Percentiles rank a stretch among this genome's conserved stretches.
phyloP scores from a whole-genome alignment of 1,140 invertebrate species.

The Drosophila bocqueti region DNA sequence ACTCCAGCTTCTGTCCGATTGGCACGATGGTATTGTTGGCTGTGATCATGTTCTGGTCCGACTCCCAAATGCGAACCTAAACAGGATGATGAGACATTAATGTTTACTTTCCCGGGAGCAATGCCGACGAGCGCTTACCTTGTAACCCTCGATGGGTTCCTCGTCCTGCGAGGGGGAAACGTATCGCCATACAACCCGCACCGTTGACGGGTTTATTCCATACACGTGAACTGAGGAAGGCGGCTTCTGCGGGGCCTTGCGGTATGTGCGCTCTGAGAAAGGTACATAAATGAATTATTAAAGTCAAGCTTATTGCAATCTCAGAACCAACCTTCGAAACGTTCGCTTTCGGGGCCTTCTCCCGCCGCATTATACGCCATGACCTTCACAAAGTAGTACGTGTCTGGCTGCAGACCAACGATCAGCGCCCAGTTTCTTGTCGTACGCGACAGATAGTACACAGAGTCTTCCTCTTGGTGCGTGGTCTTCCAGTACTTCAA shows the following conservation, averaged over 20 bases:
- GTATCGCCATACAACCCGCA: slow-evolving; percentile 96
- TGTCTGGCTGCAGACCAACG: slow-evolving; percentile 96
- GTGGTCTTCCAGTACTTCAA: slow-evolving; percentile 96
- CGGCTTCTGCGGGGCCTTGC: slow-evolving; percentile 96
- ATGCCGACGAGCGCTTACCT: slow-evolving; percentile 82
- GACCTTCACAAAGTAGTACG: slow-evolving; percentile 97
- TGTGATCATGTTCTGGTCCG: slow-evolving; percentile 95
- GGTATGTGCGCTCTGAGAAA: slow-evolving; percentile 90
- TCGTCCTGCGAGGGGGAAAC: slow-evolving; percentile 95
- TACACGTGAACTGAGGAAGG: slow-evolving; percentile 95
- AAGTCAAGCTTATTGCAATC: background rate
- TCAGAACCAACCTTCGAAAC: slow-evolving; percentile 88
- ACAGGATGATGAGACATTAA: background rate
- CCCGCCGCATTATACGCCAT: slow-evolving; percentile 98
- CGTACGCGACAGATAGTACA: slow-evolving; percentile 94
- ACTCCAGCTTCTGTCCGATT: slow-evolving; percentile 91
- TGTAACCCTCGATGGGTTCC: slow-evolving; percentile 97
- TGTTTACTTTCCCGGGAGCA: background rate
- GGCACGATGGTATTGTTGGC: slow-evolving; percentile 94
- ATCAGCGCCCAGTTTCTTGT: slow-evolving; percentile 94
- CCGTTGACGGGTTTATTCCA: slow-evolving; percentile 93
- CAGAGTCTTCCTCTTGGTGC: slow-evolving; percentile 91
- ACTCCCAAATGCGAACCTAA: slow-evolving; percentile 94
- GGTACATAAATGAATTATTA: background rate
- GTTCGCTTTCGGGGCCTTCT: slow-evolving; percentile 97